A percentile compares a stretch with the other conserved stretches of the same genome.
phyloP scores from a whole-genome alignment of 2,113 vertebrate genomes.

The Erpornis zantholeuca region DNA sequence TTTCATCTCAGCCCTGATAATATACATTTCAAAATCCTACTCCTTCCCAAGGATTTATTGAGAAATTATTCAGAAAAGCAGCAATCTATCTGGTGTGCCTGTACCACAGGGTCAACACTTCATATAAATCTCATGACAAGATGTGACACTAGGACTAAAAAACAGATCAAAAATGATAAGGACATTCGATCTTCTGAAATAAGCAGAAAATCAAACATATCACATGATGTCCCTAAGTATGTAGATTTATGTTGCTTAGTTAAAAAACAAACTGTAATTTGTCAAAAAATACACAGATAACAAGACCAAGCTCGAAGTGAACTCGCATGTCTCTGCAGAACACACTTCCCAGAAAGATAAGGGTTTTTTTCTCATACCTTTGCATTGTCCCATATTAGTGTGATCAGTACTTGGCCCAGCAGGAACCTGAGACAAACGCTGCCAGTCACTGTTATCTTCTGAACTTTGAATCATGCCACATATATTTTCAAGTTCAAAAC shows the following conservation, averaged over 20 bases:
- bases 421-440: slow-evolving; percentile 45
- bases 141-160: neutral
- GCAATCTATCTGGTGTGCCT: neutral
- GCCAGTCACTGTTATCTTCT: slow-evolving; percentile 77
- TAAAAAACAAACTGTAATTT: slow-evolving; percentile 21
- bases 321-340: neutral
- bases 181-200: neutral
- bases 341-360: neutral
- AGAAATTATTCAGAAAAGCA: neutral
- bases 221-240: neutral
- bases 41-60: neutral
- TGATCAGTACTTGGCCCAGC: slow-evolving; percentile 81
- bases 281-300: neutral
- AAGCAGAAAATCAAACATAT: neutral
- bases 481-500: slow-evolving; percentile 89
- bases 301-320: neutral
- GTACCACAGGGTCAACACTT: neutral
- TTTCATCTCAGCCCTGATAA: neutral
- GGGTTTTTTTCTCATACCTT: slow-evolving; percentile 71
- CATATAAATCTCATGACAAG: neutral
- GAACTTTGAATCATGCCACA: slow-evolving; percentile 91
- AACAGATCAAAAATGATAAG: neutral
- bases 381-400: slow-evolving; percentile 83
- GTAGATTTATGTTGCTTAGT: neutral
- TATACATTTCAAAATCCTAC: neutral